These are phyloP conservation scores for Stomatorhinus ivindoensis DNA, from an alignment of 2,113 vertebrate species.

Conservation along the genomic window DNA sequence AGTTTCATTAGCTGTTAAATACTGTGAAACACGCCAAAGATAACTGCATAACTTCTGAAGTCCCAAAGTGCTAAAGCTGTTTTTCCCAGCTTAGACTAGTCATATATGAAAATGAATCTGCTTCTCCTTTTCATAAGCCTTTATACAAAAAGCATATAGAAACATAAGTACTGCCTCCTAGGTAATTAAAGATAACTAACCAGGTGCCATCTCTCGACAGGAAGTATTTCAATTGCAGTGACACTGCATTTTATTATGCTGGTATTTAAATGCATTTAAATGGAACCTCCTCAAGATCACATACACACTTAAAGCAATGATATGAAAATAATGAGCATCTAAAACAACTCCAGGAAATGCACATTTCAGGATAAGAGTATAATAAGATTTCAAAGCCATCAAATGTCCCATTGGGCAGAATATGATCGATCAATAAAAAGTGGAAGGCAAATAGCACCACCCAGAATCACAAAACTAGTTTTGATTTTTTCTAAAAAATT, in stretches of 20 bases:
- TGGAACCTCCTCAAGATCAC: not conserved
- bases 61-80: not conserved
- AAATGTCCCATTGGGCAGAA: not conserved
- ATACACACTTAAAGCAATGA: not conserved
- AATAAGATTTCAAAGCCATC: not conserved
- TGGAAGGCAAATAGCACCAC: not conserved
- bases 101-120: not conserved
- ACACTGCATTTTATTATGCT: not conserved
- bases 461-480: not conserved
- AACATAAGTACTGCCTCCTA: not conserved
- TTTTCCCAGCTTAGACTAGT: not conserved
- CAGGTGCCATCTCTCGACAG: not conserved
- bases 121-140: not conserved
- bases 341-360: not conserved
- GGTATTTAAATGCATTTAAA: not conserved
- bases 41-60: not conserved
- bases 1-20: slow-evolving; percentile 4
- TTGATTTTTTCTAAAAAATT: not conserved
- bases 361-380: not conserved
- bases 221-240: not conserved
- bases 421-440: not conserved
- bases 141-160: not conserved
- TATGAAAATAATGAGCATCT: not conserved
- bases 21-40: not conserved
- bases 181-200: not conserved